Base-by-base conservation (phyloP, 2,797 vertebrate species). In the Allobates femoralis region DNA sequence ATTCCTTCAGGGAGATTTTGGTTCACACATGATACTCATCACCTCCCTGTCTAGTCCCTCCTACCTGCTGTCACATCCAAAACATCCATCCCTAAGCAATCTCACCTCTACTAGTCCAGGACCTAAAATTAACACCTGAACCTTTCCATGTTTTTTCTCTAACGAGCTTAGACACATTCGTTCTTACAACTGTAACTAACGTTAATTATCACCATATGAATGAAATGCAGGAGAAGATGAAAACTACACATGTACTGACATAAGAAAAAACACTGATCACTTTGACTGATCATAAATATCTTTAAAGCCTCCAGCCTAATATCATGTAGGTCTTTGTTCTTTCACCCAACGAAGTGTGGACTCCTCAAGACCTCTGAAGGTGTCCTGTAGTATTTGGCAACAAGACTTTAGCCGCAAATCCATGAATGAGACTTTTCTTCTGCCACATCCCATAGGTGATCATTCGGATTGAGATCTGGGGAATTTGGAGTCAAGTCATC, bases 91-190 rank as follows among this genome's bases (percentile, higher is more conserved):
- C 34, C 34, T 88, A 87, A 53, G 3, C 81, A 84, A 3, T 74
- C 18, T 5, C 79, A 89, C 90, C 89, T 83, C 41, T 21, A 84
- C 37, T 2, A 89, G 85, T 50, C 16, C 67, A 67, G 60, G 75
- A 56, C 88, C 85, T 86, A 88, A 90, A 88, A 78, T 79, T 71
- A 75, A 89, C 90, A 67, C 26, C 58, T 74, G 71, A n/a, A 37
- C 6, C 2, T 21, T 77, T 32, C 15, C 28, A 41, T 84, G 60
- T 62, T 21, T 71, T 21, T 71, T 21, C 37, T 41, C 23, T 16
- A 58, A 58, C 83, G 11, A 15, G 75, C 46, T 79, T 16, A 50
- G 21, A 74, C 71, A 50, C 41, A 74, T 74, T 50, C 14, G 5
- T n/a, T 11, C n/a, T 3, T 16, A 34, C 30, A 55, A 71, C 64